phyloP scores from a whole-genome alignment of 2,888 invertebrate species.

The Sminthurides aquaticus region DNA sequence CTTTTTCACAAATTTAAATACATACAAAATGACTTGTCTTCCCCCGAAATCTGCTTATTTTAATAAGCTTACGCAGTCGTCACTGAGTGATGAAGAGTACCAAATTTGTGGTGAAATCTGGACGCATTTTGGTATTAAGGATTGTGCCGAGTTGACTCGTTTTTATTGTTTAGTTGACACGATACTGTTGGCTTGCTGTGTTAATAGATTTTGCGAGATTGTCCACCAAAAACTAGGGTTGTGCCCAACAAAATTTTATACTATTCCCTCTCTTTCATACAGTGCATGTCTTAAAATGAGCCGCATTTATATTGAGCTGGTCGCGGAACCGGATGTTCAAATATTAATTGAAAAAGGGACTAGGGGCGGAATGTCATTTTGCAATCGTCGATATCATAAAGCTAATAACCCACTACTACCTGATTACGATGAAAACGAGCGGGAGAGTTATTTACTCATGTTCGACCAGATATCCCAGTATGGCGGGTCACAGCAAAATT shows the following conservation, averaged over 20 bases:
- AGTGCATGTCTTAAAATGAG: background rate
- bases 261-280: background rate
- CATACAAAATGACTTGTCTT: too few relatives aligned
- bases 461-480: too few relatives aligned
- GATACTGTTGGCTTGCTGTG: background rate
- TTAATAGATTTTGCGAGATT: background rate
- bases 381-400: background rate
- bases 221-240: background rate
- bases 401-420: background rate
- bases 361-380: too few relatives aligned
- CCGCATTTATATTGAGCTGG: background rate
- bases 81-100: too few relatives aligned
- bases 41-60: too few relatives aligned
- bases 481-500: too few relatives aligned
- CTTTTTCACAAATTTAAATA: too few relatives aligned
- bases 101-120: too few relatives aligned
- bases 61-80: too few relatives aligned
- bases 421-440: background rate
- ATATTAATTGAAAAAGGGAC: background rate
- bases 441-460: too few relatives aligned
- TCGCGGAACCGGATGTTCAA: background rate
- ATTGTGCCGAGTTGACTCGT: background rate
- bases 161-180: background rate
- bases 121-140: too few relatives aligned
- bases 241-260: background rate